A percentile compares a stretch with the other conserved stretches of the same genome.
Evolutionary conservation across 2,797 vertebrate species (phyloP).

Genomic region (Psittacula echo): DNA sequence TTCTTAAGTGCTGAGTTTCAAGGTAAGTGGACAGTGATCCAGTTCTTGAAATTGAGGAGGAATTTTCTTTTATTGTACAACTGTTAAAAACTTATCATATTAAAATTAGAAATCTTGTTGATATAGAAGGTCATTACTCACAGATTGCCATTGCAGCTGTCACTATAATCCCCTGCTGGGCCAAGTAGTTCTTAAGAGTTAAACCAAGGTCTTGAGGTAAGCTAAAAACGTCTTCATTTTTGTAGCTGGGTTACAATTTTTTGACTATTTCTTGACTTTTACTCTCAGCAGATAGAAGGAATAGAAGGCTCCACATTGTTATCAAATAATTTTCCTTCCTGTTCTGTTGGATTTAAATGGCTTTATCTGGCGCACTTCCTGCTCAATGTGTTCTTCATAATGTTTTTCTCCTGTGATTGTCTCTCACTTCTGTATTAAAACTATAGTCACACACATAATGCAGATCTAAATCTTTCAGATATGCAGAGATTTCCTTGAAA

Average conservation of each 20-base stretch:
- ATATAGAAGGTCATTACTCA: neutral
- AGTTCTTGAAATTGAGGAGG: neutral
- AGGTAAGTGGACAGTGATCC: neutral
- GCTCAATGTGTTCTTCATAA: neutral
- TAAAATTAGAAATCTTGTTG: neutral
- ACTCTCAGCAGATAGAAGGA: neutral
- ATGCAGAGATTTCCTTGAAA: neutral
- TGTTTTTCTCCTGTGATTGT: neutral
- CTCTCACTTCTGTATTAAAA: neutral
- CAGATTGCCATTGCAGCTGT: neutral
- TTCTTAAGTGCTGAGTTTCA: neutral
- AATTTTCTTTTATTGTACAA: neutral
- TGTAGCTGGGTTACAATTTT: neutral
- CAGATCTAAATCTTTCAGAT: neutral
- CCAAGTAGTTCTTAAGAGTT: neutral
- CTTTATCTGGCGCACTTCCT: neutral
- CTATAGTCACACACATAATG: neutral
- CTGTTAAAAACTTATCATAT: neutral
- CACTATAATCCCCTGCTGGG: neutral
- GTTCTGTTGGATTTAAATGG: neutral
- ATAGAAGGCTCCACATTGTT: neutral
- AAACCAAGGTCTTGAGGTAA: neutral
- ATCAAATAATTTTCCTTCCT: neutral
- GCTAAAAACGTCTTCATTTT: neutral
- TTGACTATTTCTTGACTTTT: neutral